These are phyloP conservation scores for Tetraneura akinire DNA, from an alignment of 1,140 invertebrate genomes.

Conservation along the genomic window DNA sequence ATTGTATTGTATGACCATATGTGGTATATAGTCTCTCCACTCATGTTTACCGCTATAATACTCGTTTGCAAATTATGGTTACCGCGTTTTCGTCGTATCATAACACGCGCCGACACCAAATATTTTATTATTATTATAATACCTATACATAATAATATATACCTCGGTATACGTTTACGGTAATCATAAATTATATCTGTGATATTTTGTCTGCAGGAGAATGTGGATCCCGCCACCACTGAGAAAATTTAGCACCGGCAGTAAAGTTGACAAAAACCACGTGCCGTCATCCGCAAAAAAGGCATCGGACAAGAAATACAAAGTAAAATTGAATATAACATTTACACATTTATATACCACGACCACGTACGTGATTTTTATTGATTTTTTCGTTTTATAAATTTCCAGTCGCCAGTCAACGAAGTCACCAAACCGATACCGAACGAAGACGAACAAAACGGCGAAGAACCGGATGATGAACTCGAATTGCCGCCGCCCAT, in stretches of 20 bases:
- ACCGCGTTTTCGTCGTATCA: not conserved
- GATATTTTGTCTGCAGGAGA: slow-evolving; percentile 62
- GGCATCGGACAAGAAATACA: slow-evolving; percentile 77
- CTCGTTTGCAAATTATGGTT: too few species aligned
- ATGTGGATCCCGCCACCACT: slow-evolving; percentile 90
- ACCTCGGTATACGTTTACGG: too few species aligned
- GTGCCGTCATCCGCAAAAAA: slow-evolving; percentile 70
- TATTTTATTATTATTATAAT: too few species aligned
- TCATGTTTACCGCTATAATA: too few species aligned
- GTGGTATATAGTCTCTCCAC: too few species aligned
- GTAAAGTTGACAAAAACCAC: slow-evolving; percentile 72
- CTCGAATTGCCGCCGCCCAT: slow-evolving; percentile 91
- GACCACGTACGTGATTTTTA: too few species aligned
- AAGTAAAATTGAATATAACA: slow-evolving; percentile 64
- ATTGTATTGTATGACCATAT: slow-evolving; percentile 7
- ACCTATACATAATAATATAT: too few species aligned
- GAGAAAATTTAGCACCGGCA: slow-evolving; percentile 85
- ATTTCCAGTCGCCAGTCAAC: slow-evolving; percentile 37
- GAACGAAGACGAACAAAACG: slow-evolving; percentile 57
- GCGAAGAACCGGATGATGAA: slow-evolving; percentile 74
- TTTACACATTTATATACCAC: not conserved
- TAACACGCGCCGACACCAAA: too few species aligned
- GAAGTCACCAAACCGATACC: slow-evolving; percentile 51
- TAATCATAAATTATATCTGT: too few species aligned
- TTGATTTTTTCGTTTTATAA: not conserved